A percentile compares a stretch with the other conserved stretches of the same genome.
These are phyloP conservation scores for Ciconia nigra DNA, from an alignment of 2,797 vertebrate species.

Conservation along the genomic window DNA sequence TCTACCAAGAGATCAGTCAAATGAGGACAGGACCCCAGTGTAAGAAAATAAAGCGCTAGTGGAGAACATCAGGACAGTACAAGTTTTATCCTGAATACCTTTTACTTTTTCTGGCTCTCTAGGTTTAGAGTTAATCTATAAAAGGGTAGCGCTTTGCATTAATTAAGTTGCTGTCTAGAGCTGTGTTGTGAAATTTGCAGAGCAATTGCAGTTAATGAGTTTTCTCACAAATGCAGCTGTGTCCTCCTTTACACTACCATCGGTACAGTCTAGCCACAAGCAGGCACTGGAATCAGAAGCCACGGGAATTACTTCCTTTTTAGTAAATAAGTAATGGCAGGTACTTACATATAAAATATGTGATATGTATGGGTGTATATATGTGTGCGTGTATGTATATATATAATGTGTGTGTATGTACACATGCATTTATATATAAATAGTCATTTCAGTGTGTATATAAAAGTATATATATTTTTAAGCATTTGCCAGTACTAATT, in stretches of 20 bases:
- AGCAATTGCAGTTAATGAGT: conserved; percentile 17
- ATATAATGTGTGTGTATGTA: too few relatives aligned
- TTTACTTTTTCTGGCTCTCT: neutral
- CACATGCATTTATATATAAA: neutral
- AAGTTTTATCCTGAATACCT: neutral
- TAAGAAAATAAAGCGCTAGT: neutral
- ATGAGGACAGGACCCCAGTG: neutral
- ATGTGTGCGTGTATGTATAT: too few relatives aligned
- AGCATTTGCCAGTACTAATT: neutral
- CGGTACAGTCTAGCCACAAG: neutral
- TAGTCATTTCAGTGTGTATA: too few relatives aligned
- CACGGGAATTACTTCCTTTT: neutral
- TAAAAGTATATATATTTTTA: neutral
- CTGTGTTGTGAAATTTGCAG: neutral
- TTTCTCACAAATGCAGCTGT: conserved; percentile 10
- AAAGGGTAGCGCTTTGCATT: neutral
- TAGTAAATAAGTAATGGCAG: neutral
- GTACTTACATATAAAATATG: neutral
- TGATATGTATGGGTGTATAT: neutral
- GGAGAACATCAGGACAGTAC: neutral
- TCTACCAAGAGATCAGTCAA: neutral
- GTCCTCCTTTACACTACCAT: neutral
- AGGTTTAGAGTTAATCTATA: neutral
- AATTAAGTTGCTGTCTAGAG: neutral
- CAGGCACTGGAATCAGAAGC: neutral